Percentiles rank a stretch among this genome's conserved stretches.
Evolutionary conservation across 2,113 vertebrate species (phyloP).

Genomic region (Phalacrocorax carbo): DNA sequence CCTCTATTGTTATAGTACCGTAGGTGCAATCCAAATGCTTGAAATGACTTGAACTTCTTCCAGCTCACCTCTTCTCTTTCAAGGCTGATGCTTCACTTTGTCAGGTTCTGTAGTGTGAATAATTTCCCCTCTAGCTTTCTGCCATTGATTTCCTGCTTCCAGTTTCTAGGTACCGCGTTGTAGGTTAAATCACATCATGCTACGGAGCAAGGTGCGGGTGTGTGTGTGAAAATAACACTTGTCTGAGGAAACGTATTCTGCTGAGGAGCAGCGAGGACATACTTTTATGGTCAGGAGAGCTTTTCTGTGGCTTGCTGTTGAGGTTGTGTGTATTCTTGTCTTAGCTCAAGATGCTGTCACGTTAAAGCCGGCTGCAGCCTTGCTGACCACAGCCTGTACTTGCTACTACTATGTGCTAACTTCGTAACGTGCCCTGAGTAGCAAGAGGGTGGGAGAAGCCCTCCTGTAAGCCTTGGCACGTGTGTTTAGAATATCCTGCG

Average conservation of each 20-base stretch:
- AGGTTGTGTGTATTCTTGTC: neutral
- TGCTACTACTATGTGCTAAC: neutral
- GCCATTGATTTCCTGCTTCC: neutral
- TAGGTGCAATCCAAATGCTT: neutral
- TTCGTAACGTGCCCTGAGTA: neutral
- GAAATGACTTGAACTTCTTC: neutral
- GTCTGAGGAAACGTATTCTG: fast-evolving
- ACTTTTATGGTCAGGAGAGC: neutral
- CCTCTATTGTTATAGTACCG: neutral
- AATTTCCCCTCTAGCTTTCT: neutral
- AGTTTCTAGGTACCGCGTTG: fast-evolving
- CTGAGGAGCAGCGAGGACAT: neutral
- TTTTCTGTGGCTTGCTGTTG: neutral
- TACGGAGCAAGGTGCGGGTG: neutral
- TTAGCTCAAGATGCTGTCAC: neutral
- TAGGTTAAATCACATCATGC: neutral
- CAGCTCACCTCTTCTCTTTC: neutral
- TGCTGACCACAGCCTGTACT: neutral
- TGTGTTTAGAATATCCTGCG: neutral
- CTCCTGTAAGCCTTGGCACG: neutral
- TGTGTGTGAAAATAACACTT: neutral
- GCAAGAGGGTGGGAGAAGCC: neutral
- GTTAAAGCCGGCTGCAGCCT: neutral
- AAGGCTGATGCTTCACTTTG: neutral
- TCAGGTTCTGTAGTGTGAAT: fast-evolving